These are phyloP conservation scores for Bursaphelenchus okinawaensis DNA, from an alignment of 2,888 invertebrate species.

Conservation along the genomic window DNA sequence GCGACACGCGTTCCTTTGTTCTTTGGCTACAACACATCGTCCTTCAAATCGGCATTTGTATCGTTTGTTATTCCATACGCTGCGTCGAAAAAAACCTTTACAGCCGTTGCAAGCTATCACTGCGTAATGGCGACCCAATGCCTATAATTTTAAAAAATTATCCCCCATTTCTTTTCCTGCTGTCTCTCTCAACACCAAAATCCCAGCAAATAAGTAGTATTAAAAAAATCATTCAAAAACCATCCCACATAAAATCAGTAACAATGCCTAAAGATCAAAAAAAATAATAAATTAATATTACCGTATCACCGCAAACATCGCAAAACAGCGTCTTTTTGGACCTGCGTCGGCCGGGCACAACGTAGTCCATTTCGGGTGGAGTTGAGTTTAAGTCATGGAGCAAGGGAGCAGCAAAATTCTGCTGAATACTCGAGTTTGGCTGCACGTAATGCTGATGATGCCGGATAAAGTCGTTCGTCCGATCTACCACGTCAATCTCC, in stretches of 20 bases:
- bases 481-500: background rate
- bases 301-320: conserved; percentile 50
- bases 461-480: background rate
- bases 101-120: conserved; percentile 11
- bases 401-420: background rate
- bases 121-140: conserved; percentile 10
- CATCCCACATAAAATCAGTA: no score
- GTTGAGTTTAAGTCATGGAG: background rate
- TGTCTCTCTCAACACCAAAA: no score
- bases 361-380: background rate
- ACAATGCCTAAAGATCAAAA: conserved; percentile 6
- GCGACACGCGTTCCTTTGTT: conserved; percentile 50
- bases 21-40: conserved; percentile 48
- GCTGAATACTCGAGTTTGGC: background rate
- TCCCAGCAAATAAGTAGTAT: no score
- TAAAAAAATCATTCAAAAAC: no score
- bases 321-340: conserved; percentile 65
- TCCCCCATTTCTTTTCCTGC: no score
- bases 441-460: background rate
- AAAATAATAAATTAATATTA: background rate
- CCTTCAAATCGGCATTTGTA: conserved; percentile 49
- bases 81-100: conserved; percentile 27
- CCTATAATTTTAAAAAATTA: no score
- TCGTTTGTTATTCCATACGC: conserved; percentile 29
- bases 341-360: background rate